Base-by-base conservation (phyloP, 1,140 invertebrate genomes). In the Spodoptera frugiperda region DNA sequence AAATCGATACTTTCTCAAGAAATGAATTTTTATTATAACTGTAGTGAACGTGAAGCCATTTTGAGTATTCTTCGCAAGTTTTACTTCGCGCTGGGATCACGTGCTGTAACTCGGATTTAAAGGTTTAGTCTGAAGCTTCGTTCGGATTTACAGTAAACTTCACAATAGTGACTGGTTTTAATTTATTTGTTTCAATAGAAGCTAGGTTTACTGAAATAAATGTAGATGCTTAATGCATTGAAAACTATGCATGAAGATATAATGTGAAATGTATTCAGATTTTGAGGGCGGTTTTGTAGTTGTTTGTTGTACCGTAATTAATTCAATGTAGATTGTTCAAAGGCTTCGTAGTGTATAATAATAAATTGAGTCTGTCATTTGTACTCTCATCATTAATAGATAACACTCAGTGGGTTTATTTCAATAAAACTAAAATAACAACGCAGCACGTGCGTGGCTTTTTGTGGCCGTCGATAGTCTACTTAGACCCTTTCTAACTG, bases 401-500 rank as follows among this genome's bases (percentile, higher is more conserved):
- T 39, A 39, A 39, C 33, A 39, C 1, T 9, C 14, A 63, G 59
- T 63, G 33, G 59, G 15, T 63, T 63, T 48, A 67, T n/a, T 67
- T 46, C 12, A 67, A 57, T 57, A 12, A 57, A 57, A 17, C 17
- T 19, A 25, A 19, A 57, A 21, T 57, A 57, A 21, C 17, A 11
- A 14, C 14, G 19, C 46, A 51, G 4, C 10, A 48, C 63, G 44
- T 61, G 55, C n/a, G 39, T 25, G 21, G 39, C 17, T 49, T 61
- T 14, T 49, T 67, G 63, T 49, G 44, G 63, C 5, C 63, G 68
- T 72, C 33, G 33, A 19, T 63, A 17, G 76, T 14, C 53, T 77
- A 15, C 71, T 72, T 63, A 76, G 61, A 67, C 53, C 59, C 61
- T 75, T 81, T 54, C 53, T 15, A 17, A 6, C 46, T 63, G 77